Base-by-base conservation (phyloP, 1,140 invertebrate genomes). In the Mamestra configurata region DNA sequence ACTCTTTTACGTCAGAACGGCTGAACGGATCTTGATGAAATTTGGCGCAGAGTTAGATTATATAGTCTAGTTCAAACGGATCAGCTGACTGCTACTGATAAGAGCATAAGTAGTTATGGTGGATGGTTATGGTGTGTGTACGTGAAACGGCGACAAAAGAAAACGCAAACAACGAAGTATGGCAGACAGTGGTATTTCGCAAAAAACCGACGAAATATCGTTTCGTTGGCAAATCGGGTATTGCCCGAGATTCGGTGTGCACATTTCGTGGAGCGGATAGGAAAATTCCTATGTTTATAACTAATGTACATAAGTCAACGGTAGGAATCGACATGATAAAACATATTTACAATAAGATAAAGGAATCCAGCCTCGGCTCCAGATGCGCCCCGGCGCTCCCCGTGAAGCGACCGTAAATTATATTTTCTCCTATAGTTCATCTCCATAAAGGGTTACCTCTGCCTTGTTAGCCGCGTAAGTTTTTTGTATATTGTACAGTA, bases 201-300 rank as follows among this genome's bases (percentile, higher is more conserved):
- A 53, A 22, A 22, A 53, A 8, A 8, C 10, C 51, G 10, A 11
- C n/a, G 5, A 53, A 22, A 53, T 53, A 53, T 53, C 51, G 51
- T 53, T 53, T 53, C 20, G 4, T 53, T 1, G 51, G 51, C 51
- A 53, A 53, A 22, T 53, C 51, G 11, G 78, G 78, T 55, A 35
- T 61, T 53, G 70, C 78, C 22, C 46, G 59, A 35, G 61, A 73
- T 13, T 35, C n/a, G 6, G 57, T 66, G 10, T 37, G 70, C 13
- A 66, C 53, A 20, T 79, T 79, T 55, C 72, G 43, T 27, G 78
- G 70, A 13, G 78, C 78, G 0, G 66, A 71, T 40, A 73, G n/a
- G 27, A 53, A 73, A 55, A 68, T 71, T 11, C 70, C 78, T 0
- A 53, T 79, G 8, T 79, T 79, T 79, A 79, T 79, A 37, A 66